Base-by-base conservation (phyloP, 2,888 invertebrate species). In the Nymphalis polychloros region DNA sequence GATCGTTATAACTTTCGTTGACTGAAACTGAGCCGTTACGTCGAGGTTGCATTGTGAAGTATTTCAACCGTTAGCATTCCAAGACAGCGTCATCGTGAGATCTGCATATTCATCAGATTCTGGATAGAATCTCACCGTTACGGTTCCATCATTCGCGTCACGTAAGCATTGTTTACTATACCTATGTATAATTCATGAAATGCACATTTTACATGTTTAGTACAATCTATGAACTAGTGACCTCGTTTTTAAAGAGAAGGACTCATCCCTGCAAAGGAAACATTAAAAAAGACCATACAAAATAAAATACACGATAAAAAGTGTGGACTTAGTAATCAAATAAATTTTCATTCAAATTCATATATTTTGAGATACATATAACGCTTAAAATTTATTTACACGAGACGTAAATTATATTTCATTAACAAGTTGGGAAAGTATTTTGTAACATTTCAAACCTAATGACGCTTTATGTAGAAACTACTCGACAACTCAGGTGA, bases 21-120 rank as follows among this genome's bases (percentile, higher is more conserved):
- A 66, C 72, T 67, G 71, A 61, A 67, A 62, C 66, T 20, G 35
- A 67, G 55, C 47, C 52, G 55, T 55, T 67, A 55, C 48, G 46
- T 61, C 10, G 66, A 50, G 35, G 55, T 60, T 74, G 76, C 79
- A 85, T 85, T 86, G 83, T 82, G 79, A 89, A 87, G 87, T 88
- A 79, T 84, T 79, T 83, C 84, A 73, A 90, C 91, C 91, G 92
- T 90, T 91, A 90, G 82, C 78, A 89, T 89, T 89, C 89, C 88
- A 75, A 77, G 85, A 82, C 85, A 75, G 80, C 85, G 85, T 88
- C 87, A 89, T 85, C 82, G 78, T 79, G 77, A 83, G 73, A 84
- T 88, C 84, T 89, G 84, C 86, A 90, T 91, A 92, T 91, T 90
- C 87, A 91, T 85, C 82, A 85, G 82, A 84, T 82, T 84, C 82